phyloP scores from a whole-genome alignment of 2,797 vertebrate species.

The Sebastes vulpes region DNA sequence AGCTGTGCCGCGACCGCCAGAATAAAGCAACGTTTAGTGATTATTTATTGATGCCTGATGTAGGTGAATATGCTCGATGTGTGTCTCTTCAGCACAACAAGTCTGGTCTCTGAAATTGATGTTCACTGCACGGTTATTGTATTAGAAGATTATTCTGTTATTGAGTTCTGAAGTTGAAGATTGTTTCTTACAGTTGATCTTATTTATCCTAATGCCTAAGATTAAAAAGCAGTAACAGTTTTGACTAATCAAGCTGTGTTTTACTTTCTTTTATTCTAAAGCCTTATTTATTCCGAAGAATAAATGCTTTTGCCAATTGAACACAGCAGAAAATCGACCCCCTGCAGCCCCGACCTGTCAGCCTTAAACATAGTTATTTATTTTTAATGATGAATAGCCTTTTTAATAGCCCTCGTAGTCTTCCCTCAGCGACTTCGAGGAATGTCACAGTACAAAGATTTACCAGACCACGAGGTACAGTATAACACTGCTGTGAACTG shows the following conservation, averaged over 20 bases:
- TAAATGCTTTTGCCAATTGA: background rate
- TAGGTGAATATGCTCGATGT: too few relatives aligned
- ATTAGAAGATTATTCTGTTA: too few relatives aligned
- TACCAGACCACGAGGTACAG: constrained; percentile 20
- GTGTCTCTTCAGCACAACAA: too few relatives aligned
- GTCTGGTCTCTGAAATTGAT: too few relatives aligned
- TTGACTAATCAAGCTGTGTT: background rate
- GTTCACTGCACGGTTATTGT: too few relatives aligned
- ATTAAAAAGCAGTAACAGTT: background rate
- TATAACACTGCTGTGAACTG: constrained; percentile 7
- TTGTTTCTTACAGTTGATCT: background rate
- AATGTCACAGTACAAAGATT: constrained; percentile 26
- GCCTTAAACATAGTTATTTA: background rate
- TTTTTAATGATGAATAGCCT: constrained; percentile 1
- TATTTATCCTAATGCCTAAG: background rate
- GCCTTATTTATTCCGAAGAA: background rate
- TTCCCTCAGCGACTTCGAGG: constrained; percentile 28
- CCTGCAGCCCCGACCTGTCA: background rate
- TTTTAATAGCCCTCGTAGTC: background rate
- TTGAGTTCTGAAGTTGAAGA: too few relatives aligned
- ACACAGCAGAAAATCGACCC: background rate
- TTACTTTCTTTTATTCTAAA: background rate
- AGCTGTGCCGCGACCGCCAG: too few relatives aligned
- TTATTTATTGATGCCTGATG: too few relatives aligned
- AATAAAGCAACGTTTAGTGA: too few relatives aligned